Conservation (phyloP, 2,113 vertebrate genomes). For the Poicephalus gulielmi region DNA sequence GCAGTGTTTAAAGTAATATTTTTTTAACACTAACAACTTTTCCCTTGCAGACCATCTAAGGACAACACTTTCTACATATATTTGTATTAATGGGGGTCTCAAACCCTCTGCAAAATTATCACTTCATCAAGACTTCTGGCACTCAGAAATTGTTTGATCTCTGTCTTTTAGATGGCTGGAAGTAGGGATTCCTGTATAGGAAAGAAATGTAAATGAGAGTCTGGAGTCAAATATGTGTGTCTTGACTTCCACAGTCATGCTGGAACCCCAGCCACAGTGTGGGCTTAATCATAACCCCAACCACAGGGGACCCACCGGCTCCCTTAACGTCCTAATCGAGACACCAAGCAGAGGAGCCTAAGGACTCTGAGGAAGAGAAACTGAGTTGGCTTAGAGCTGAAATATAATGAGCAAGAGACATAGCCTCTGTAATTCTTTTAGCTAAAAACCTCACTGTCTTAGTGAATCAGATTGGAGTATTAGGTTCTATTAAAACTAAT, state of each 20-base stretch:
- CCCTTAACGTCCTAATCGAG: not conserved
- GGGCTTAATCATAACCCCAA: not conserved
- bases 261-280: not conserved
- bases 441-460: conserved; percentile 44
- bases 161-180: not conserved
- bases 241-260: not conserved
- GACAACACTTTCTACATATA: not conserved
- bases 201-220: not conserved
- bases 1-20: not conserved
- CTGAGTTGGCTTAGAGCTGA: conserved; percentile 44
- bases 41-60: not conserved
- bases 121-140: not conserved
- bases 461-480: conserved; percentile 43
- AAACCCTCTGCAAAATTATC: not conserved
- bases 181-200: not conserved
- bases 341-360: not conserved
- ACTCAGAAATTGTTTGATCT: not conserved
- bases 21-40: not conserved
- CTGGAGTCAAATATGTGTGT: not conserved
- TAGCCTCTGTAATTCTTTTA: conserved; percentile 49
- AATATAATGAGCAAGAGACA: conserved; percentile 36
- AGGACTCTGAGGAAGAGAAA: conserved; percentile 18
- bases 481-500: conserved; percentile 63
- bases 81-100: not conserved
- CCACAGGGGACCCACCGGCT: not conserved